phyloP scores from a whole-genome alignment of 2,113 vertebrate species.

The Sceloporus undulatus region DNA sequence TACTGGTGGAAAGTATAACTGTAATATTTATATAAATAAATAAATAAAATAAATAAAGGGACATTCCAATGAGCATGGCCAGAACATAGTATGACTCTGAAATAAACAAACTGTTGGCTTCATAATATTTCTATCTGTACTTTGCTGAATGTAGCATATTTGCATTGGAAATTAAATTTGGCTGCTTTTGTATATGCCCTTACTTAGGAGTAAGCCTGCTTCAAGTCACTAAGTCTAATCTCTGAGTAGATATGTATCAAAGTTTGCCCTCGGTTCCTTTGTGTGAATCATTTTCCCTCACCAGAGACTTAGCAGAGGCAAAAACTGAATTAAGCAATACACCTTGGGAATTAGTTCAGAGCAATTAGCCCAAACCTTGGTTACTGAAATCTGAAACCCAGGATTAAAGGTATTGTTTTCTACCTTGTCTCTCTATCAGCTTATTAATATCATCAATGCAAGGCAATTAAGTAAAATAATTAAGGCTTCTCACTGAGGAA shows the following conservation, averaged over 20 bases:
- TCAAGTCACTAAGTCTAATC: neutral
- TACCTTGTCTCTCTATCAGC: slow-evolving; percentile 53
- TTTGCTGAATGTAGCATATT: accelerated
- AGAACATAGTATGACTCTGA: slow-evolving; percentile 22
- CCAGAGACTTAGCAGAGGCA: slow-evolving; percentile 48
- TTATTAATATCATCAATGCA: slow-evolving; percentile 42
- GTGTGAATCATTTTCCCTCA: slow-evolving; percentile 46
- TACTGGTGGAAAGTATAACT: neutral
- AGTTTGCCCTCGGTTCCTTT: slow-evolving; percentile 29
- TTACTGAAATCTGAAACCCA: slow-evolving; percentile 55
- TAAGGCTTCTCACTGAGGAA: slow-evolving; percentile 49
- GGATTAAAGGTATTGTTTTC: slow-evolving; percentile 65
- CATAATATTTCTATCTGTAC: slow-evolving; percentile 11
- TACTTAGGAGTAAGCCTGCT: neutral
- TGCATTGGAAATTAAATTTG: slow-evolving; percentile 33
- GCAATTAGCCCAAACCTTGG: slow-evolving; percentile 55
- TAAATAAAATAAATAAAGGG: neutral
- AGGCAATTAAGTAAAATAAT: slow-evolving; percentile 50
- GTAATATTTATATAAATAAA: neutral
- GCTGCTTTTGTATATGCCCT: neutral
- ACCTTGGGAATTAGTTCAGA: slow-evolving; percentile 54
- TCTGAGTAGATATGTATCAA: neutral
- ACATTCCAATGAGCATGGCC: neutral
- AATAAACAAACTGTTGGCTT: neutral
- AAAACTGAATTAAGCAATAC: slow-evolving; percentile 58